phyloP scores from a whole-genome alignment of 2,888 invertebrate genomes.

The Volucella zonaria region DNA sequence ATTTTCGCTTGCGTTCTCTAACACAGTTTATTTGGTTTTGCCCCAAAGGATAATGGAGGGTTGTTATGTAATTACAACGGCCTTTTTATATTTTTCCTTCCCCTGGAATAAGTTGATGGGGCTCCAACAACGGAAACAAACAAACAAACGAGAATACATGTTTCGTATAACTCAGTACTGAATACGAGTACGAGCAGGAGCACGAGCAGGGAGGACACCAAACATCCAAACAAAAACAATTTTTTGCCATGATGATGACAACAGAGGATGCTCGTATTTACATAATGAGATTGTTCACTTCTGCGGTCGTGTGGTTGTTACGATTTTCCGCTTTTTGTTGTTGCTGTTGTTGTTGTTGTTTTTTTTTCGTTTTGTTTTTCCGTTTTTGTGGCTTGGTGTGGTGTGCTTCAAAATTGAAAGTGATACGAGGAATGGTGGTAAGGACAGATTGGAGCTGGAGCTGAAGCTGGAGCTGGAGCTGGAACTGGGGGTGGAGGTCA shows the following conservation, averaged over 20 bases:
- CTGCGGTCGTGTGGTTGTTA: slow-evolving; percentile 70
- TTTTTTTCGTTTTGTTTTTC: slow-evolving; percentile 35
- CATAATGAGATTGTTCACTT: slow-evolving; percentile 74
- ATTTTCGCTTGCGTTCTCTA: slow-evolving; percentile 71
- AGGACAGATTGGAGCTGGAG: neutral
- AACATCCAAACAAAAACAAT: slow-evolving; percentile 59
- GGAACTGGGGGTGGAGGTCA: slow-evolving; percentile 22
- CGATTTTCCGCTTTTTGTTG: slow-evolving; percentile 58
- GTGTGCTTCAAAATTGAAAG: slow-evolving; percentile 68
- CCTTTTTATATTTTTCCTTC: slow-evolving; percentile 59
- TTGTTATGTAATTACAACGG: slow-evolving; percentile 72
- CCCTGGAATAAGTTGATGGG: slow-evolving; percentile 62
- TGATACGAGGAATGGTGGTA: slow-evolving; percentile 49
- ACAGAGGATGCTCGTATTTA: slow-evolving; percentile 72
- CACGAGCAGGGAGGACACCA: slow-evolving; percentile 60
- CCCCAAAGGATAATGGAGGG: slow-evolving; percentile 71
- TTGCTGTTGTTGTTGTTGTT: slow-evolving; percentile 20
- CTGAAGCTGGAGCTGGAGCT: slow-evolving; percentile 8
- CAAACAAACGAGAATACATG: slow-evolving; percentile 64
- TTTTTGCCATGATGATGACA: slow-evolving; percentile 58
- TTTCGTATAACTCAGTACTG: no score
- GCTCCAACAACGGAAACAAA: slow-evolving; percentile 68
- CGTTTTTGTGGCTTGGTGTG: slow-evolving; percentile 13
- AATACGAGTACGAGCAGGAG: no score
- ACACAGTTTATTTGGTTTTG: slow-evolving; percentile 72